Conservation (phyloP, 2,113 vertebrate genomes). For the Lethenteron reissneri region DNA sequence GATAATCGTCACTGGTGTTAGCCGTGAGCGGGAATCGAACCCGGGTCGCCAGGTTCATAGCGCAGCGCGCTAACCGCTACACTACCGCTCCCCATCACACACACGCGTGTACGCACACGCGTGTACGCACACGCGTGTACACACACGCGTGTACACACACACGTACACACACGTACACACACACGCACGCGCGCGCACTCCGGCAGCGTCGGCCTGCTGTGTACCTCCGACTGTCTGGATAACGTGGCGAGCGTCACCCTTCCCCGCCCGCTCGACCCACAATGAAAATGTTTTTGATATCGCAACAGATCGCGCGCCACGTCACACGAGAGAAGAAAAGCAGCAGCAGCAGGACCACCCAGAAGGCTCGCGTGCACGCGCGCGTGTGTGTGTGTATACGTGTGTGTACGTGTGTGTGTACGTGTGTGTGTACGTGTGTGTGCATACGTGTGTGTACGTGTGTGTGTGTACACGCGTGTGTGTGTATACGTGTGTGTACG, state of each 20-base stretch:
- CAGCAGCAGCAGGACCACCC: background rate
- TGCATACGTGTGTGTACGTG: background rate
- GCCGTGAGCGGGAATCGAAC: too few species aligned
- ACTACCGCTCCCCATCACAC: background rate
- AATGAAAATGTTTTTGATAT: too few species aligned
- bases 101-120: background rate
- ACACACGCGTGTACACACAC: background rate
- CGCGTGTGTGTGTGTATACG: background rate
- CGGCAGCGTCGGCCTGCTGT: too few species aligned
- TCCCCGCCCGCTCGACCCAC: too few species aligned
- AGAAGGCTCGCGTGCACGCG: background rate
- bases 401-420: background rate
- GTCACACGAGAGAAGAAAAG: too few species aligned
- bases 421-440: background rate
- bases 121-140: background rate
- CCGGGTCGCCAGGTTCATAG: too few species aligned
- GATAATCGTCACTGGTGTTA: too few species aligned
- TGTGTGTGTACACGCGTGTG: slow-evolving; percentile 2
- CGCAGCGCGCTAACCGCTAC: too few species aligned
- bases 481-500: background rate
- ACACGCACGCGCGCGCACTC: too few species aligned
- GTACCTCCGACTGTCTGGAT: too few species aligned
- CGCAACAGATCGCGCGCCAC: too few species aligned
- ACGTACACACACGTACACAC: background rate
- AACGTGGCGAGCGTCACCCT: too few species aligned